Percentiles rank a stretch among this genome's conserved stretches.
phyloP scores from a whole-genome alignment of 2,888 invertebrate species.

The Rugalucina vietnamica region DNA sequence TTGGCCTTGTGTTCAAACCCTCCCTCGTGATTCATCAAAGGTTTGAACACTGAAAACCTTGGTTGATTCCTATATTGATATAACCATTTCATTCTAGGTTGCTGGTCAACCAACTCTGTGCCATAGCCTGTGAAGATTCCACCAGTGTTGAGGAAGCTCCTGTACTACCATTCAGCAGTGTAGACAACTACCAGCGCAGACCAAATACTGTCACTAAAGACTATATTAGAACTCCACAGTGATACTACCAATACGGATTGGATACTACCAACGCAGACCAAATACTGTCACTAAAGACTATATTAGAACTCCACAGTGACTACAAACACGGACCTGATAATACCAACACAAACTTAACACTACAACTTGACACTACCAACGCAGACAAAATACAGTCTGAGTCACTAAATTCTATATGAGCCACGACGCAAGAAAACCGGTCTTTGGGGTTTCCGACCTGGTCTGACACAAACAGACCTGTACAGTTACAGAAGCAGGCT shows the following conservation, averaged over 20 bases:
- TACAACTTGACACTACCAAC: too few species aligned
- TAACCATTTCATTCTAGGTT: constrained; percentile 53
- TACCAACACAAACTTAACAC: too few species aligned
- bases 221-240: background rate
- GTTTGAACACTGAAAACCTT: too few species aligned
- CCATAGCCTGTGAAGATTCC: constrained; percentile 67
- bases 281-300: background rate
- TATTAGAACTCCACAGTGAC: background rate
- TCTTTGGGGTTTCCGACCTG: too few species aligned
- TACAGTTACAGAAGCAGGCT: too few species aligned
- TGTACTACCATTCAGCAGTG: background rate
- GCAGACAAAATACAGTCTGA: too few species aligned
- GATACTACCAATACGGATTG: too few species aligned
- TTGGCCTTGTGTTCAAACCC: background rate
- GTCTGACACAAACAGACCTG: too few species aligned
- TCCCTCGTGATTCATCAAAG: background rate
- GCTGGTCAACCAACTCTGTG: constrained; percentile 64
- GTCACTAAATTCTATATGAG: too few species aligned
- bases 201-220: background rate
- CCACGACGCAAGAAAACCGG: too few species aligned
- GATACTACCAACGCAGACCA: background rate
- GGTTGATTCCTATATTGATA: background rate
- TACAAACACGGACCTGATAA: too few species aligned
- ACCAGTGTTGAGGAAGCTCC: constrained; percentile 47
- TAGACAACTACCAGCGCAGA: background rate